Evolutionary conservation across 1,140 invertebrate species (phyloP).

Genomic region (Cardiocondyla obscurior): DNA sequence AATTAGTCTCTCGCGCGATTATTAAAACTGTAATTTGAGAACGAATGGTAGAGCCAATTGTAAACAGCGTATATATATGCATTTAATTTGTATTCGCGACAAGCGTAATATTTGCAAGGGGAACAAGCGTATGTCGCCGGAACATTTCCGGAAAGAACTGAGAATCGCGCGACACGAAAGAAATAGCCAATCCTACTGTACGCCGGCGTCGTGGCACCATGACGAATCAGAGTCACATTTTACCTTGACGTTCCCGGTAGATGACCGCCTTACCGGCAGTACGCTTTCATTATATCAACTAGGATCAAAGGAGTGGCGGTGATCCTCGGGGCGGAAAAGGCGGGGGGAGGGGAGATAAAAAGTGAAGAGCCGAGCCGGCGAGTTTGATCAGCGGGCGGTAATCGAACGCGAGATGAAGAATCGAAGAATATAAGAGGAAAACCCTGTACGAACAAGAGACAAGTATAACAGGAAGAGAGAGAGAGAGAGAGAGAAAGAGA

Average conservation of each 20-base stretch:
- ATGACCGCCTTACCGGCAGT: slow-evolving; percentile 38
- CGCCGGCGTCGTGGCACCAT: slow-evolving; percentile 10
- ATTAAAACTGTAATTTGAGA: not conserved
- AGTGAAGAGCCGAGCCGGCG: slow-evolving; percentile 25
- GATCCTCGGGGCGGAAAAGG: not conserved
- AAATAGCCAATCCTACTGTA: slow-evolving; percentile 59
- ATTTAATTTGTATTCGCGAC: not conserved
- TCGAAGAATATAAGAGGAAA: slow-evolving; percentile 18
- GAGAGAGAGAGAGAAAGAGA: not conserved
- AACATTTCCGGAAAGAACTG: not conserved
- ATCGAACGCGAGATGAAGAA: slow-evolving; percentile 17
- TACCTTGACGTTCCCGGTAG: slow-evolving; percentile 28
- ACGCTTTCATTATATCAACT: slow-evolving; percentile 54
- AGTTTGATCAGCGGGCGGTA: slow-evolving; percentile 26
- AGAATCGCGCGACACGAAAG: slow-evolving; percentile 18
- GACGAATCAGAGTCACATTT: slow-evolving; percentile 46
- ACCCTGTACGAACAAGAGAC: not conserved
- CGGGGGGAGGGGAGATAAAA: not conserved
- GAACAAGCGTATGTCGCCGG: not conserved
- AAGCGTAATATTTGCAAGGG: not conserved
- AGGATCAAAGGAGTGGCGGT: slow-evolving; percentile 41
- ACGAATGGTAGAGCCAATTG: not conserved
- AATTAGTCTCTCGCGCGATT: not conserved
- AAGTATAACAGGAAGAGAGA: not conserved
- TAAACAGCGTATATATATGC: not conserved